Evolutionary conservation across 2,888 invertebrate species (phyloP).

Genomic region (Acheta domesticus): DNA sequence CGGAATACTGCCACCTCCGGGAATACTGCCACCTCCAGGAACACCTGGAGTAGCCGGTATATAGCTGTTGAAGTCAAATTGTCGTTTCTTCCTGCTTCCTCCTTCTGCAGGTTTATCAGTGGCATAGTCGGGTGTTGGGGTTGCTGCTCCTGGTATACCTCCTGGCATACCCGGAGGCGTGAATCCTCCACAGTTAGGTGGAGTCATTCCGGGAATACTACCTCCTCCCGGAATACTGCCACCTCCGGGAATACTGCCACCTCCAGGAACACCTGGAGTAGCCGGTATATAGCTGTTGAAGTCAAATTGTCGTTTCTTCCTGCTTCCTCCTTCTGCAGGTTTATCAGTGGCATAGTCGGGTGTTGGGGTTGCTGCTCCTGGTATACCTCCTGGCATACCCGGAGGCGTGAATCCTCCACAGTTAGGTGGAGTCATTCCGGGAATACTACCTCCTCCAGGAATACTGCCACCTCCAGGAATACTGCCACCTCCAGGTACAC

Average conservation of each 20-base stretch:
- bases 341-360: too few relatives aligned
- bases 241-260: not conserved
- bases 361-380: not conserved
- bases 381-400: not conserved
- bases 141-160: not conserved
- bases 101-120: too few relatives aligned
- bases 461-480: not conserved
- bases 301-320: not conserved
- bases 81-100: not conserved
- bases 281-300: too few relatives aligned
- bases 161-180: not conserved
- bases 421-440: too few relatives aligned
- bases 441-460: not conserved
- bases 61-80: not conserved
- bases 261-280: not conserved
- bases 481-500: not conserved
- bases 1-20: not conserved
- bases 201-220: too few relatives aligned
- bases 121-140: too few relatives aligned
- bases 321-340: too few relatives aligned
- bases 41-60: too few relatives aligned
- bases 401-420: not conserved
- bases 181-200: too few relatives aligned
- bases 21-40: not conserved
- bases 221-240: not conserved